phyloP scores from a whole-genome alignment of 2,797 vertebrate species.

The Sphaeramia orbicularis region DNA sequence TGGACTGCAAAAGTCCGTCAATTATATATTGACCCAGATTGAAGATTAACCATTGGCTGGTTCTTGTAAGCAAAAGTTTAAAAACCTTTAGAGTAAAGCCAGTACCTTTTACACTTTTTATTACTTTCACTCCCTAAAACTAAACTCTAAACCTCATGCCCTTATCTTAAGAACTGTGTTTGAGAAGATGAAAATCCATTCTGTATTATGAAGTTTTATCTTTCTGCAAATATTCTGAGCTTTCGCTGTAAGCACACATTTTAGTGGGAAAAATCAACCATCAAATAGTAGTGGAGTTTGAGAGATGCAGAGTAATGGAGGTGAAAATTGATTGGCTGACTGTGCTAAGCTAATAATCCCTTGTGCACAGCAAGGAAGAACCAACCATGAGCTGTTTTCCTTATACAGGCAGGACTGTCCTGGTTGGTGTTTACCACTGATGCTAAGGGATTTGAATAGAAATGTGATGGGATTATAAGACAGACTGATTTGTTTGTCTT shows the following conservation, averaged over 20 bases:
- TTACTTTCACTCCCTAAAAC: too few species aligned
- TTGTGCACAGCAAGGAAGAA: constrained; percentile 19
- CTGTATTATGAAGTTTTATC: constrained; percentile 39
- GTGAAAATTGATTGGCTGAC: constrained; percentile 40
- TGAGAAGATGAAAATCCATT: constrained; percentile 33
- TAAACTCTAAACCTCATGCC: too few species aligned
- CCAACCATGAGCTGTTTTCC: constrained; percentile 6
- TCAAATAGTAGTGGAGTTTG: constrained; percentile 32
- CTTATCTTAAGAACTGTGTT: constrained; percentile 8
- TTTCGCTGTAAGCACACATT: constrained; percentile 39
- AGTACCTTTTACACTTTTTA: too few species aligned
- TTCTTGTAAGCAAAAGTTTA: too few species aligned
- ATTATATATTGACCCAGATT: too few species aligned
- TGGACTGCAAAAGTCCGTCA: too few species aligned
- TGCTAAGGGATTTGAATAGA: constrained; percentile 28
- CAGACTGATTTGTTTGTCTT: constrained; percentile 31
- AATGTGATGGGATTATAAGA: constrained; percentile 45
- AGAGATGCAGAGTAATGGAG: constrained; percentile 27
- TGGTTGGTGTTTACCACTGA: constrained; percentile 28
- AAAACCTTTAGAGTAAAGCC: too few species aligned
- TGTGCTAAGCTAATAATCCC: constrained; percentile 50
- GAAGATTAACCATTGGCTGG: too few species aligned
- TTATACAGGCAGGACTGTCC: constrained; percentile 5
- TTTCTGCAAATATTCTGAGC: constrained; percentile 46
- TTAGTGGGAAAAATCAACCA: constrained; percentile 31